phyloP scores from a whole-genome alignment of 64 coral and sea anemone genomes.

The Astreopora myriophthalma region DNA sequence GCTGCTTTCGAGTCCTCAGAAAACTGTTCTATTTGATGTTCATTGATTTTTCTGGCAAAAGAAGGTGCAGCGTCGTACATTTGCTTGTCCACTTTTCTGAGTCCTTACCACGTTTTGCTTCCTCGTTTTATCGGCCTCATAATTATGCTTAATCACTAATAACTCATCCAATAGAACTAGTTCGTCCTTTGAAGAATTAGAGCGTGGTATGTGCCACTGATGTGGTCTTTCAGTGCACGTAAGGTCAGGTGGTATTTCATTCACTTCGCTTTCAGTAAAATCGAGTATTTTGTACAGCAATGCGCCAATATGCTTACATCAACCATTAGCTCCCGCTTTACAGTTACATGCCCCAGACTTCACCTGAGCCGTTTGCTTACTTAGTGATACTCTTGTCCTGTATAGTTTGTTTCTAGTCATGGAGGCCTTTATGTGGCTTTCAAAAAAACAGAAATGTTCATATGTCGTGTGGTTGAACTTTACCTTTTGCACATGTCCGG shows the following conservation, averaged over 20 bases:
- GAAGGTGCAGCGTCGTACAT: not conserved
- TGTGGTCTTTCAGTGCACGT: constrained; percentile 19
- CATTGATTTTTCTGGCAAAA: not conserved
- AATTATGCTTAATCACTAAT: too few species aligned
- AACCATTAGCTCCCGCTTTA: not conserved
- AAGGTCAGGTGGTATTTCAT: constrained; percentile 29
- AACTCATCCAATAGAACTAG: too few species aligned
- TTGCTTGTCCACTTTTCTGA: not conserved
- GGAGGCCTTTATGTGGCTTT: not conserved
- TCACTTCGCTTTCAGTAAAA: constrained; percentile 16
- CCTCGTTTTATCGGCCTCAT: too few species aligned
- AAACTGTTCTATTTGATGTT: not conserved
- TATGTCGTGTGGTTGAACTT: not conserved
- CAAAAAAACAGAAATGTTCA: constrained; percentile 1
- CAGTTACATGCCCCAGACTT: not conserved
- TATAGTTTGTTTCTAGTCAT: constrained; percentile 30
- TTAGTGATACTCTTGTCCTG: too few species aligned
- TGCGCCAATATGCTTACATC: constrained; percentile 12
- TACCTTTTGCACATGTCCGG: not conserved
- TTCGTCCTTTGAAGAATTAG: not conserved
- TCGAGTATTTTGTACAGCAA: constrained; percentile 33
- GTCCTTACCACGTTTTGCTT: too few species aligned
- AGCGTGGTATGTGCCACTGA: constrained; percentile 9
- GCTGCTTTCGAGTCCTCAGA: not conserved
- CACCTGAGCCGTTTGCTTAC: too few species aligned